Percentiles rank a stretch among this genome's conserved stretches.
Conservation (phyloP, 2,888 invertebrate genomes). For the Tiliacea citrago region DNA sequence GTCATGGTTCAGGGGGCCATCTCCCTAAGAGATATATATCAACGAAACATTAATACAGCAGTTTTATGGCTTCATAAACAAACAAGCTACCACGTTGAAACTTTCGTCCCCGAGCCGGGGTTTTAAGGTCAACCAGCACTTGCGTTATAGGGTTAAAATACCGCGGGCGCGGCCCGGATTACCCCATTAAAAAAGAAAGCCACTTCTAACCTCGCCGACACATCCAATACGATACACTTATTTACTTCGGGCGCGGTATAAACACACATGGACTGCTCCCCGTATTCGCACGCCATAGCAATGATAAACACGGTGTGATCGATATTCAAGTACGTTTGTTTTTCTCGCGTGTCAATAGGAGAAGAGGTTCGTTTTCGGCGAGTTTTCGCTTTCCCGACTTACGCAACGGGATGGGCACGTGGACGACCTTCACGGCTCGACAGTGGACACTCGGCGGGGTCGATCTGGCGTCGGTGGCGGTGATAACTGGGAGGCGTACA, state of each 20-base stretch:
- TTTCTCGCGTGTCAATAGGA: conserved; percentile 85
- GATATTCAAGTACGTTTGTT: conserved; percentile 83
- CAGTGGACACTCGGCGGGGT: conserved; percentile 64
- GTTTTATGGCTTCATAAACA: conserved; percentile 78
- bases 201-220: conserved; percentile 76
- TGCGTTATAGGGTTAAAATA: conserved; percentile 81
- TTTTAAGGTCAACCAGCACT: conserved; percentile 87
- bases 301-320: conserved; percentile 85
- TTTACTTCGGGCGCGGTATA: conserved; percentile 72
- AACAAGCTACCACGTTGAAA: conserved; percentile 74
- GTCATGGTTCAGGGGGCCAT: conserved; percentile 61
- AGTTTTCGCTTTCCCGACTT: conserved; percentile 80
- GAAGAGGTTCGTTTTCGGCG: conserved; percentile 79
- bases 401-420: conserved; percentile 86
- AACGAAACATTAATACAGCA: conserved; percentile 62
- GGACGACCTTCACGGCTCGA: conserved; percentile 67
- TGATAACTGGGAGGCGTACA: conserved; percentile 59
- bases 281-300: conserved; percentile 71
- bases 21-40: conserved; percentile 46
- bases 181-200: conserved; percentile 79
- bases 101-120: conserved; percentile 70
- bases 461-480: conserved; percentile 58
- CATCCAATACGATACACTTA: conserved; percentile 69
- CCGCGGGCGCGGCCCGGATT: conserved; percentile 85
- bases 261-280: conserved; percentile 71